These are phyloP conservation scores for Turritopsis dohrnii DNA, from an alignment of 30 jellyfish, hydroid and myxozoan genomes.

Conservation along the genomic window DNA sequence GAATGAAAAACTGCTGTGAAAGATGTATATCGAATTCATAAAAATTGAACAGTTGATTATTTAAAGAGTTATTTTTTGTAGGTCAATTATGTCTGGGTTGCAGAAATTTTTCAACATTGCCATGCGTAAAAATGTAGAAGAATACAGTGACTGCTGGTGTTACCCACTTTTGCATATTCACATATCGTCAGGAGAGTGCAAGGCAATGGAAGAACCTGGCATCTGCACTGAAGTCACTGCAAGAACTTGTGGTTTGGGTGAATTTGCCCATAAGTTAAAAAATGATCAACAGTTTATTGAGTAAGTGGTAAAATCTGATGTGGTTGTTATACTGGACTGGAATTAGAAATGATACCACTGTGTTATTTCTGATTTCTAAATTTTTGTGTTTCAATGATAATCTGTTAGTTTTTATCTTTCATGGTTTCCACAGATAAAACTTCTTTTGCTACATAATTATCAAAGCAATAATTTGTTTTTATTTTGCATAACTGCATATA, in stretches of 20 bases:
- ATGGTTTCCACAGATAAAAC: too few species aligned
- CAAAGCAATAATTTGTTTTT: too few species aligned
- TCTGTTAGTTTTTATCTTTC: too few species aligned
- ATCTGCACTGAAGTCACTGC: not conserved
- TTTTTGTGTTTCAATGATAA: too few species aligned
- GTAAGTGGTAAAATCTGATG: too few species aligned
- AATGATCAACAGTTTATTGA: not conserved
- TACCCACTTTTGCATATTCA: constrained; percentile 1
- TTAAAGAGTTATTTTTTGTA: not conserved
- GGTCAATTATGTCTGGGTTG: not conserved
- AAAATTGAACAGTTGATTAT: not conserved
- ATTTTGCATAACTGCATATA: too few species aligned
- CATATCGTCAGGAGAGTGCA: not conserved
- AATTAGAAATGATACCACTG: not conserved
- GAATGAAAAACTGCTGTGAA: too few species aligned
- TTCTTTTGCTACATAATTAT: too few species aligned
- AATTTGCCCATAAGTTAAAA: not conserved
- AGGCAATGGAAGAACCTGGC: not conserved
- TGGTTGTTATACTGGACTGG: too few species aligned
- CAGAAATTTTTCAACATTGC: not conserved
- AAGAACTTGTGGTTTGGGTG: not conserved
- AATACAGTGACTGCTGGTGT: not conserved
- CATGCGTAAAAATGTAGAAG: not conserved
- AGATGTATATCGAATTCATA: too few species aligned
- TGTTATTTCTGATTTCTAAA: not conserved